Percentiles rank a stretch among this genome's conserved stretches.
phyloP scores from a whole-genome alignment of 2,888 invertebrate genomes.

The Xanthostigma xanthostigma region DNA sequence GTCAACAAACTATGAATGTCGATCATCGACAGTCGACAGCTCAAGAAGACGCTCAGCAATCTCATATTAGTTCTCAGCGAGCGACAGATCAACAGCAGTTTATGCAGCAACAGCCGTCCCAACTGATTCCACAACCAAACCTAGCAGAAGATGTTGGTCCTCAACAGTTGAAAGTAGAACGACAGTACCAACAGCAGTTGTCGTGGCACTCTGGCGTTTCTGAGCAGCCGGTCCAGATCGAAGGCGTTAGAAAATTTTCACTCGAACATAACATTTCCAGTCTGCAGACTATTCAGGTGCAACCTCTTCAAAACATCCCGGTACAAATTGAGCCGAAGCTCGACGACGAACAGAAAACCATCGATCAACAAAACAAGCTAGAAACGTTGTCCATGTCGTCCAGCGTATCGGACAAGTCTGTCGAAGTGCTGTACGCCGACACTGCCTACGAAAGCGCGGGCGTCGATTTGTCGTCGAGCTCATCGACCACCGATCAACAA shows the following conservation, averaged over 20 bases:
- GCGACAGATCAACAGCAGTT: slow-evolving; percentile 1
- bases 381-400: slow-evolving; percentile 2
- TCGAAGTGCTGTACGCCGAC: slow-evolving; percentile 19
- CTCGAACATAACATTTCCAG: slow-evolving; percentile 5
- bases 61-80: too few species aligned
- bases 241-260: too few species aligned
- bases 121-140: background rate
- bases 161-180: background rate
- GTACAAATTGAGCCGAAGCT: background rate
- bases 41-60: background rate
- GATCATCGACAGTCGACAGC: background rate
- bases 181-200: slow-evolving; percentile 6
- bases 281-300: slow-evolving; percentile 1
- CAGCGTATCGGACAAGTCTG: slow-evolving; percentile 10
- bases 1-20: background rate
- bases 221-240: background rate
- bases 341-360: slow-evolving; percentile 9
- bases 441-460: slow-evolving; percentile 7
- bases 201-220: background rate
- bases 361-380: slow-evolving; percentile 3
- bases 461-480: too few species aligned
- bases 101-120: background rate
- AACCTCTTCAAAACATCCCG: slow-evolving; percentile 5
- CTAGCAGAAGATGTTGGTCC: background rate
- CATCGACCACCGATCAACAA: background rate